These are phyloP conservation scores for Choloepus didactylus DNA, from an alignment of 2,797 vertebrate species.

Conservation along the genomic window DNA sequence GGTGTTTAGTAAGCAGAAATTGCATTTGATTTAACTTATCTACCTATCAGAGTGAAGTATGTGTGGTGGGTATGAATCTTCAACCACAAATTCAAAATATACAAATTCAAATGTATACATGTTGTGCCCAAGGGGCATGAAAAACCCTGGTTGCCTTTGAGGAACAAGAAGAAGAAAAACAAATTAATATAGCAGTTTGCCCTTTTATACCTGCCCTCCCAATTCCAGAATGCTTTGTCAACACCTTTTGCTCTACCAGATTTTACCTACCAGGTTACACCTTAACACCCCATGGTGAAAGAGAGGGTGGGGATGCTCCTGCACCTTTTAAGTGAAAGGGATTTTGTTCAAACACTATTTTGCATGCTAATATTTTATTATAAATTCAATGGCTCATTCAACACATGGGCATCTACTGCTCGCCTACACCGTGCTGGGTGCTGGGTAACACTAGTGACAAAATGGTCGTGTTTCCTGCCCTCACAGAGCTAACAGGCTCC, in stretches of 20 bases:
- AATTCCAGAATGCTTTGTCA: neutral
- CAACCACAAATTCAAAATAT: neutral
- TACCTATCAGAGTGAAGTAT: conserved; percentile 49
- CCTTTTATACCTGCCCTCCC: neutral
- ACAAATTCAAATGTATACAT: neutral
- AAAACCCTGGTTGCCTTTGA: conserved; percentile 43
- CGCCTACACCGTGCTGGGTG: too few relatives aligned
- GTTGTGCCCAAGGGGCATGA: neutral
- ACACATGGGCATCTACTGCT: too few relatives aligned
- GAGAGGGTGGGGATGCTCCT: too few relatives aligned
- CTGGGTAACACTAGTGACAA: too few relatives aligned
- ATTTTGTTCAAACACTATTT: too few relatives aligned
- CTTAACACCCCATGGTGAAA: too few relatives aligned
- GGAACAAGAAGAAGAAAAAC: conserved; percentile 15
- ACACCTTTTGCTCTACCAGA: neutral
- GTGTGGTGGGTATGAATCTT: conserved; percentile 54
- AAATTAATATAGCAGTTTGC: neutral
- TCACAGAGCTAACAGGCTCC: too few relatives aligned
- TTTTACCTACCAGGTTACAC: neutral
- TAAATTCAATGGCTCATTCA: too few relatives aligned
- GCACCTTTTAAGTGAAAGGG: too few relatives aligned
- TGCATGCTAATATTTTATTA: too few relatives aligned
- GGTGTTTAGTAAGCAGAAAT: conserved; percentile 66
- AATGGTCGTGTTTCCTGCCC: too few relatives aligned
- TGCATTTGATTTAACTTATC: conserved; percentile 69